Base-by-base conservation (phyloP, 2,888 invertebrate genomes). In the Itoplectis maculator region DNA sequence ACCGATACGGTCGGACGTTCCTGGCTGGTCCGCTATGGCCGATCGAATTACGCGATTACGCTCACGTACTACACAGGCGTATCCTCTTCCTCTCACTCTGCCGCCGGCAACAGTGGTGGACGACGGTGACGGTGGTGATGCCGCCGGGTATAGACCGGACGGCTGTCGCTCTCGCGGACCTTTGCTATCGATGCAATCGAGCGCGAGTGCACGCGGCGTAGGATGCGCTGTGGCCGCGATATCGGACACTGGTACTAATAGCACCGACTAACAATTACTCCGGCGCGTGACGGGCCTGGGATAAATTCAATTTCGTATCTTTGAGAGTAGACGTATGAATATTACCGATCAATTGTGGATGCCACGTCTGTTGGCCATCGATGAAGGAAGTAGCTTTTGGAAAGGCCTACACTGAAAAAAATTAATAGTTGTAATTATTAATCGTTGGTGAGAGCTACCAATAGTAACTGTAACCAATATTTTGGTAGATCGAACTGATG, bases 1-100 rank as follows among this genome's bases (percentile, higher is more conserved):
- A 72, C 47, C 72, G 59, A 72, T 72, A 61, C 40, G 35, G 40
- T 54, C 8, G 63, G 42, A 40, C 68, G 56, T 68, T 40, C 37
- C 47, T 29, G 29, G 56, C 9, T 20, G 37, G 56, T 49, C 51
- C 20, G 37, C n/a, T 49, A 29, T 29, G 49, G 72, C 65, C 72
- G 84, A 82, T 86, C 82, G 81, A 61, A 75, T 74, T 73, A 73
- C 77, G 47, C 66, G 76, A 74, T 79, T 72, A 82, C 66, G 51
- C 75, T 75, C 68, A 61, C 45, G 29, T 59, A 74, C 29, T 29
- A 29, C 63, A 74, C 63, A 74, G 54, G 9, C 51, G 54, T 54
- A 37, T 70, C 18, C 42, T 18, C 65, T 68, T 20, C 59, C 29
- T 61, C 68, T 35, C 45, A 40, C 69, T 18, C 69, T 56, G 59